These are phyloP conservation scores for Nycticryphes semicollaris DNA, from an alignment of 2,113 vertebrate species.

Conservation along the genomic window DNA sequence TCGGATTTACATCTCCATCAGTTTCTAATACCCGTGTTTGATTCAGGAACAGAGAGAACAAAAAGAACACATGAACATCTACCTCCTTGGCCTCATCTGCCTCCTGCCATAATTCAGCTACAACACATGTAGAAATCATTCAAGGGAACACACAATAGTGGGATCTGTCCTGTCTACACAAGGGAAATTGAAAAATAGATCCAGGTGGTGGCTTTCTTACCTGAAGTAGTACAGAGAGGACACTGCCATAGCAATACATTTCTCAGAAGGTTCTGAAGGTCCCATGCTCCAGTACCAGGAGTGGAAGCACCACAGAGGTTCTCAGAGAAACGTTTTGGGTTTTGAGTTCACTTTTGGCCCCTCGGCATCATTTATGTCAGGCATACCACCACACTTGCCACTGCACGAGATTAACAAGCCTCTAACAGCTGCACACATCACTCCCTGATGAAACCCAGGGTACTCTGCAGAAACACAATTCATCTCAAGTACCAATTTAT, in stretches of 20 bases:
- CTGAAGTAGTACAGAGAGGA: background rate
- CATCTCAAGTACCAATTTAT: background rate
- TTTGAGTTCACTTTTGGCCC: background rate
- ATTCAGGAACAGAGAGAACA: background rate
- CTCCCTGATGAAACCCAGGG: background rate
- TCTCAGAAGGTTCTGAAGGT: background rate
- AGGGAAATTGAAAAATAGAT: background rate
- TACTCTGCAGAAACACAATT: background rate
- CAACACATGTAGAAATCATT: background rate
- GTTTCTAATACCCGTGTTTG: background rate
- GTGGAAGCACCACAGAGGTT: background rate
- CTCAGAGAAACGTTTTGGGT: background rate
- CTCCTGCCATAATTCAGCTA: background rate
- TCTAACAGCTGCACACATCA: background rate
- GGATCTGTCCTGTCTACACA: background rate
- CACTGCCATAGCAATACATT: background rate
- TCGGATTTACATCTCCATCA: background rate
- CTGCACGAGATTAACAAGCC: accelerated
- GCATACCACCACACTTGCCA: background rate
- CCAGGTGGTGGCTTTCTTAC: background rate
- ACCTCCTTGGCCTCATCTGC: background rate
- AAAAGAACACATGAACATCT: background rate
- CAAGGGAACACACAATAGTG: background rate
- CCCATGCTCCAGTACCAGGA: background rate
- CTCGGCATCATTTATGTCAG: background rate